Evolutionary conservation across 2,797 vertebrate genomes (phyloP), one percentile per base, ranked within the genome.

Genomic region (Acridotheres tristis): DNA sequence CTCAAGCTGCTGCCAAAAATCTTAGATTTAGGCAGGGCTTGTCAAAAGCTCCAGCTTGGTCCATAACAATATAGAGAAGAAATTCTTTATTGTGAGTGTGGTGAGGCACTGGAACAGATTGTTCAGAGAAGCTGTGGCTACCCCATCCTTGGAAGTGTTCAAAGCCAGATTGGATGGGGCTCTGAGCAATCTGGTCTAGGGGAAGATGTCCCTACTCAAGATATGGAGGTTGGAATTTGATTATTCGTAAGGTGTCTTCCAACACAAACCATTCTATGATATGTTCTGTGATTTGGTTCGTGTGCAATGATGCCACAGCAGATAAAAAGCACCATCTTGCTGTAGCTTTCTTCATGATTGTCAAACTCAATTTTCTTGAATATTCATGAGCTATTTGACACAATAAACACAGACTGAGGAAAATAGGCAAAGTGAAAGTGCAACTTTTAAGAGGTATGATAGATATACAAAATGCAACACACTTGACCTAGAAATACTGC

Each of bases 201-300:
- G 4, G 6, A 32, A 68, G 10, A 2, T 36, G 32, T 12, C 26
- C 42, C 6, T 62, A 13, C 9, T 19, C 21, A 55, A 0, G 0
- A 13, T 29, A 48, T 15, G 26, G 19, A 9, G 2, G 20, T 10
- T 40, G 40, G 13, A 85, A 62, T 53, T 62, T 54, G 14, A 12
- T 76, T 61, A 12, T 48, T 86, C 54, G 48, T 62, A 55, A 62
- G 16, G 25, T 40, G 13, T 68, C 15, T 63, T 57, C 16, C 16
- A 34, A 59, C 9, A 4, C 25, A 71, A 69, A 47, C 7, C 21
- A 32, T 65, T 65, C 65, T 45, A 7, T 9, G 9, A 7, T 51
- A 13, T 29, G 16, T 58, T 65, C 51, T 58, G 2, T 47, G 15
- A 34, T 67, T 95, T 53, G 4, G 20, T 47, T 74, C 61, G 21